Conservation (phyloP, 2,888 invertebrate genomes). For the Aporophyla lueneburgensis region DNA sequence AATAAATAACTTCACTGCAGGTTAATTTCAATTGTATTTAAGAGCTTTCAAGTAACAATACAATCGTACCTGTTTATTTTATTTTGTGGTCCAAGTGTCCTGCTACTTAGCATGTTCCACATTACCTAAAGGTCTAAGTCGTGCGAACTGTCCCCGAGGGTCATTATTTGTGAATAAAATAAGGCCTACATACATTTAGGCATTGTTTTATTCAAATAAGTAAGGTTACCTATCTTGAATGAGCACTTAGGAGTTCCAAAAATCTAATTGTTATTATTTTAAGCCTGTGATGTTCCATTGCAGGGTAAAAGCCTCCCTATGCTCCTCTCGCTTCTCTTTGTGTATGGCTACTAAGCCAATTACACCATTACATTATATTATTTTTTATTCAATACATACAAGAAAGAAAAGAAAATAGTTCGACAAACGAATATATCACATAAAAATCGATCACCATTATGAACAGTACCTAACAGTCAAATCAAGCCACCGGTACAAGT, state of each 20-base stretch:
- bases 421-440: too few relatives aligned
- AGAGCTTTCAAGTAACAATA: constrained; percentile 11
- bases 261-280: background rate
- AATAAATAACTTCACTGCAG: too few relatives aligned
- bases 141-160: constrained; percentile 47
- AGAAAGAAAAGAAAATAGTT: too few relatives aligned
- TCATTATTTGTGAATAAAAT: constrained; percentile 50
- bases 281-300: too few relatives aligned
- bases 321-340: too few relatives aligned
- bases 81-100: constrained; percentile 45
- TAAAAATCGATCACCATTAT: constrained; percentile 46
- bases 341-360: too few relatives aligned
- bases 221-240: background rate
- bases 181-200: constrained; percentile 10
- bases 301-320: too few relatives aligned
- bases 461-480: constrained; percentile 70
- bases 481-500: constrained; percentile 83
- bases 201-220: constrained; percentile 9
- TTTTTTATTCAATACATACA: too few relatives aligned
- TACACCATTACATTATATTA: too few relatives aligned
- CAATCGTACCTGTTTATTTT: background rate
- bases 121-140: constrained; percentile 55
- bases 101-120: constrained; percentile 35
- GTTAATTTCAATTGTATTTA: too few relatives aligned
- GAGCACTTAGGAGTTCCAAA: background rate